A percentile compares a stretch with the other conserved stretches of the same genome.
Evolutionary conservation across 2,888 invertebrate species (phyloP).

Genomic region (Aphidoletes aphidimyza): DNA sequence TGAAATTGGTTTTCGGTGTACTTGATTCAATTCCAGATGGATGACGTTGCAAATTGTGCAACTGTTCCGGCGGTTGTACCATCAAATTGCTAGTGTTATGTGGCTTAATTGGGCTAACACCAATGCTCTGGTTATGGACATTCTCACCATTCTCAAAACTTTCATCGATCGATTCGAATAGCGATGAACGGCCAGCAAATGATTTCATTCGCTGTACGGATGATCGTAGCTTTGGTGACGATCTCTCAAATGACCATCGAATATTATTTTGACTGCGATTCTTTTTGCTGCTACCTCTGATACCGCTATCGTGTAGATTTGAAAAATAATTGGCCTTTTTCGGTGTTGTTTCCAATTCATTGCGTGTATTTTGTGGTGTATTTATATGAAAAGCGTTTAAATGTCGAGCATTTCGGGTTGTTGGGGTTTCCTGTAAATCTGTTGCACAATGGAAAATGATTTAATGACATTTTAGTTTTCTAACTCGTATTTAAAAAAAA

Average conservation of each 20-base stretch:
- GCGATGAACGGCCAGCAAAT: not conserved
- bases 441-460: no score
- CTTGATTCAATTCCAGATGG: constrained; percentile 10
- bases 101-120: not conserved
- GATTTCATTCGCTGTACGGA: not conserved
- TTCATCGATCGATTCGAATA: not conserved
- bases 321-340: not conserved
- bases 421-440: not conserved
- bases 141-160: not conserved
- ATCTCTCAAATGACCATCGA: not conserved
- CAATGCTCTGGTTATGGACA: not conserved
- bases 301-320: not conserved
- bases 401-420: not conserved
- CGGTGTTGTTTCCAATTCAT: constrained; percentile 3
- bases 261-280: not conserved
- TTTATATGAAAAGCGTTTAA: constrained; percentile 24
- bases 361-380: not conserved
- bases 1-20: not conserved
- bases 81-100: constrained; percentile 4
- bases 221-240: not conserved
- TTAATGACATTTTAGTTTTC: no score
- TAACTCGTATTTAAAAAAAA: no score
- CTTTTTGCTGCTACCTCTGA: not conserved
- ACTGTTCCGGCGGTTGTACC: not conserved
- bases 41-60: not conserved